Percentiles rank a stretch among this genome's conserved stretches.
Conservation (phyloP, 1,140 invertebrate genomes). For the Leptonema lineaticorne region DNA sequence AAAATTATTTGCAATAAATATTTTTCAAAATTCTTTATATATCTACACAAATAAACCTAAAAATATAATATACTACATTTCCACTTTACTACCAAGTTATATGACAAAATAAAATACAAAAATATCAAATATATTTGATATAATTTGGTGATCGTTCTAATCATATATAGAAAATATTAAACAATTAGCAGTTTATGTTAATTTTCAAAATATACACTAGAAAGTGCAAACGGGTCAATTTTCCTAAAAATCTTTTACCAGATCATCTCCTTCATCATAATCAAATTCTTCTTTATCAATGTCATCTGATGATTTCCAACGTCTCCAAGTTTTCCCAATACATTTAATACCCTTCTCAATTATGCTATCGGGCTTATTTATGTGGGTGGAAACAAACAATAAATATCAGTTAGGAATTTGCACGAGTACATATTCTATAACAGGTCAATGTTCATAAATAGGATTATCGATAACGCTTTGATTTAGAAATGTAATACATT, state of each 20-base stretch:
- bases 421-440: neutral
- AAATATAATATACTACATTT: no score
- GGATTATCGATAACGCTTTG: neutral
- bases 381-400: constrained; percentile 3
- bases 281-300: constrained; percentile 51
- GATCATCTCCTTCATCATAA: constrained; percentile 61
- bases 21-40: no score
- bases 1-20: no score
- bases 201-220: neutral
- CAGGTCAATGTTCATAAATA: neutral
- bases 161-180: no score
- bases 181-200: neutral
- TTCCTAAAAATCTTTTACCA: constrained; percentile 54
- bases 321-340: constrained; percentile 51
- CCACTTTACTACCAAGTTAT: neutral
- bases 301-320: constrained; percentile 47
- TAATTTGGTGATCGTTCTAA: no score
- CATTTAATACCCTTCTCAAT: constrained; percentile 55
- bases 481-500: neutral
- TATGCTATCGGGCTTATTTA: constrained; percentile 57
- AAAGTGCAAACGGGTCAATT: neutral
- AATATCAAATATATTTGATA: neutral
- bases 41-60: no score
- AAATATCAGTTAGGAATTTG: neutral
- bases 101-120: neutral